Percentiles rank a stretch among this genome's conserved stretches.
Conservation (phyloP, 2,797 vertebrate genomes). For the Emys orbicularis region DNA sequence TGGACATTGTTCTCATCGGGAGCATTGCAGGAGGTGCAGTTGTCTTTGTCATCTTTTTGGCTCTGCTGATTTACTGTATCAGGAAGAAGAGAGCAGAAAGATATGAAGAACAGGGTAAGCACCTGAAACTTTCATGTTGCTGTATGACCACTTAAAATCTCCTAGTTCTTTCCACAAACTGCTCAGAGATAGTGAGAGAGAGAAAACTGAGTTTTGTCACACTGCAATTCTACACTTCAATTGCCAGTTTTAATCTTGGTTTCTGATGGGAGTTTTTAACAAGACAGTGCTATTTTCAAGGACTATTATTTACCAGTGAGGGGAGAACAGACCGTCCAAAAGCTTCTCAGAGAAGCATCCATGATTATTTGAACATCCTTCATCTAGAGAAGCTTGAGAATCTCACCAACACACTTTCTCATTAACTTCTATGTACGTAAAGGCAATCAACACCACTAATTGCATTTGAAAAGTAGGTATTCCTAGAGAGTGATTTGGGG, state of each 20-base stretch:
- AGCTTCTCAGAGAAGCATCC: not conserved
- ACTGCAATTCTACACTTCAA: not conserved
- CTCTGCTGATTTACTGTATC: conserved; percentile 66
- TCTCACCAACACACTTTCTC: not conserved
- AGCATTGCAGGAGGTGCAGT: conserved; percentile 54
- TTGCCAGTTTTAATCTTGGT: not conserved
- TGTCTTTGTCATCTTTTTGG: conserved; percentile 10
- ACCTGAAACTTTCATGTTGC: not conserved
- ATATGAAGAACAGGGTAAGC: conserved; percentile 44
- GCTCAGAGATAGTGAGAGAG: not conserved
- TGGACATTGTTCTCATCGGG: conserved; percentile 45
- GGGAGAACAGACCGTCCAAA: not conserved
- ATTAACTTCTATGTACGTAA: not conserved
- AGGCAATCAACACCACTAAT: not conserved
- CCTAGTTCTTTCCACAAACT: not conserved
- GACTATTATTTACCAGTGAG: not conserved
- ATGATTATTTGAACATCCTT: not conserved
- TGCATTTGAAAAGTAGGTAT: not conserved
- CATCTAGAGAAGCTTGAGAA: not conserved
- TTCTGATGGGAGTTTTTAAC: not conserved
- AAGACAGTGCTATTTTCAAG: not conserved
- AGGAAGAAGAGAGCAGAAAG: conserved; percentile 48
- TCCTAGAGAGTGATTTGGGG: not conserved
- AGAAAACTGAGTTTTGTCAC: not conserved
- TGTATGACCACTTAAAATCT: not conserved